Evolutionary conservation across 2,888 invertebrate genomes (phyloP).

Genomic region (Rhagophthalmus giganteus): DNA sequence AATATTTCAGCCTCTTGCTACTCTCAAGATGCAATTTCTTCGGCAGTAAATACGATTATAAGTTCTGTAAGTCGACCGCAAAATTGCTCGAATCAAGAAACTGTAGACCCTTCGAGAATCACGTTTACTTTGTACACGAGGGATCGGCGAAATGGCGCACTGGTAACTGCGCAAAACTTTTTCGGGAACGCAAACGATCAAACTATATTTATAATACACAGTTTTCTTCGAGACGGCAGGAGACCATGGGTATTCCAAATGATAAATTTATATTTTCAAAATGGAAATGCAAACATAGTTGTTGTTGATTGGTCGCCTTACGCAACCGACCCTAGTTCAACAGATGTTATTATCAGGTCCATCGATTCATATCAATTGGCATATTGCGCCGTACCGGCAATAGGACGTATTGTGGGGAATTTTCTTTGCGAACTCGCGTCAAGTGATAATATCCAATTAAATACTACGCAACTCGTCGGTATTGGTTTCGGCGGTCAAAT

Average conservation of each 20-base stretch:
- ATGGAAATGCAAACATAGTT: slow-evolving; percentile 4
- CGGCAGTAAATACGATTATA: too few species aligned
- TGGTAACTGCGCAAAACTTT: too few species aligned
- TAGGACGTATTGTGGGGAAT: not conserved
- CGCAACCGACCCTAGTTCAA: not conserved
- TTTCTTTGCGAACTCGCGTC: not conserved
- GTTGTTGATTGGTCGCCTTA: slow-evolving; percentile 5
- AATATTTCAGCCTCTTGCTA: too few species aligned
- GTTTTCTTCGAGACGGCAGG: slow-evolving; percentile 9
- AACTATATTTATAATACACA: slow-evolving; percentile 9
- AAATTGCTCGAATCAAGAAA: too few species aligned
- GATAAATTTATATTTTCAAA: slow-evolving; percentile 6
- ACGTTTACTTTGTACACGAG: too few species aligned
- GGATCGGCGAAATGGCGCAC: too few species aligned
- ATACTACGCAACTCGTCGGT: not conserved
- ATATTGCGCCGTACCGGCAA: not conserved
- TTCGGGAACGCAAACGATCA: too few species aligned
- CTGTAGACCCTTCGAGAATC: too few species aligned
- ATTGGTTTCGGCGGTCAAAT: not conserved
- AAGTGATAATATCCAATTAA: not conserved
- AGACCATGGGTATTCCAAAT: not conserved
- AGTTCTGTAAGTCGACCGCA: too few species aligned
- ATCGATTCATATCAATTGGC: not conserved
- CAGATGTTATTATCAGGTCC: too few species aligned
- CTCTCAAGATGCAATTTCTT: too few species aligned